Conservation (phyloP, 2,888 invertebrate genomes). For the Pollenia labialis region DNA sequence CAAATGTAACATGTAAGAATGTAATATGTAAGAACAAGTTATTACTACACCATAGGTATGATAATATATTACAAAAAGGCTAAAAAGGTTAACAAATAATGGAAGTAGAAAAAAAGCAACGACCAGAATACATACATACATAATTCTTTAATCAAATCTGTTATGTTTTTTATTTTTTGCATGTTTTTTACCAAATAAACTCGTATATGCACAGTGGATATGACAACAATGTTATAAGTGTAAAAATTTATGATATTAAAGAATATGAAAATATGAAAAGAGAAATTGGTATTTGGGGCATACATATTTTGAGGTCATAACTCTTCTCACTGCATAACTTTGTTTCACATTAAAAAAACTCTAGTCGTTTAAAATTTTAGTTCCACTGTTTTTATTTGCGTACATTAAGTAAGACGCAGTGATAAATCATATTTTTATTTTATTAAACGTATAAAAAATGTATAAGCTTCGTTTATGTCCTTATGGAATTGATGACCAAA, state of each 20-base stretch:
- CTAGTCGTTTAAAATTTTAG: background rate
- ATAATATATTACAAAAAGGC: slow-evolving; percentile 21
- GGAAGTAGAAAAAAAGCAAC: background rate
- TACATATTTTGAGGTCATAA: no score
- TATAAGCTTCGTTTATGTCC: background rate
- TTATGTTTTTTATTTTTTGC: background rate
- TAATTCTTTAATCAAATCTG: background rate
- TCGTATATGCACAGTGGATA: background rate
- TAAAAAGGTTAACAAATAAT: slow-evolving; percentile 9
- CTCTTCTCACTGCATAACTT: no score
- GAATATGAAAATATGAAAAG: no score
- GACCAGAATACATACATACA: background rate
- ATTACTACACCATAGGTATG: background rate
- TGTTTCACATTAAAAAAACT: no score
- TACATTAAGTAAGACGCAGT: background rate
- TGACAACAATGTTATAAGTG: background rate
- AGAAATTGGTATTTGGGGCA: no score
- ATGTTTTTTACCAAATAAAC: background rate
- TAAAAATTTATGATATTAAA: background rate
- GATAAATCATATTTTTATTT: slow-evolving; percentile 9
- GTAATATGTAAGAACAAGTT: background rate
- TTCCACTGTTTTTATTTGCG: background rate
- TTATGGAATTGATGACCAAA: slow-evolving; percentile 21
- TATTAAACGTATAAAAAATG: background rate
- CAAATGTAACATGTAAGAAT: background rate